phyloP scores from a whole-genome alignment of 2,113 vertebrate genomes.

The Dasyprocta punctata region DNA sequence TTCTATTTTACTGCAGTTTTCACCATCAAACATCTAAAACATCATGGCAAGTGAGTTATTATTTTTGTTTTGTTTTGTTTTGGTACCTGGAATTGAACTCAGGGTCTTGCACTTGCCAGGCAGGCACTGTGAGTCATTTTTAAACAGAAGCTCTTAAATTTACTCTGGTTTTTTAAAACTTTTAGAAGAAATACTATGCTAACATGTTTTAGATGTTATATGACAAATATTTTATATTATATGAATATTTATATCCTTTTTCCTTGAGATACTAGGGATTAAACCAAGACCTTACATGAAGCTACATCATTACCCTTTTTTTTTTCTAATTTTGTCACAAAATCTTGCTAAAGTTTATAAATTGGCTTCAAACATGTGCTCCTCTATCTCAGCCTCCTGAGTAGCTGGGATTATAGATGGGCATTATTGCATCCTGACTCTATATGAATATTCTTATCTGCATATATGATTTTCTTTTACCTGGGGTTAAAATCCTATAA shows the following conservation, averaged over 20 bases:
- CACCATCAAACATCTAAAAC: not conserved
- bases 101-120: no score
- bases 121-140: not conserved
- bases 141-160: not conserved
- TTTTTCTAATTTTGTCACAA: not conserved
- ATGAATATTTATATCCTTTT: not conserved
- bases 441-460: not conserved
- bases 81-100: no score
- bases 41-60: not conserved
- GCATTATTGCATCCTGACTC: not conserved
- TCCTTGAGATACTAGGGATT: not conserved
- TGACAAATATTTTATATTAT: constrained; percentile 26
- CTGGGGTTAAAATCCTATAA: constrained; percentile 19
- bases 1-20: constrained; percentile 8
- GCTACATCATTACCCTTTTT: not conserved
- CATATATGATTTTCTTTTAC: not conserved
- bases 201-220: constrained; percentile 41
- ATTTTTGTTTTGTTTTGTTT: no score
- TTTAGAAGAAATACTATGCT: not conserved
- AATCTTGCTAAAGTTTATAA: not conserved
- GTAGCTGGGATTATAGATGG: not conserved
- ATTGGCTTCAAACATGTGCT: not conserved
- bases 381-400: not conserved
- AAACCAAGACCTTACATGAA: not conserved
- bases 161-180: not conserved